Evolutionary conservation across 2,888 invertebrate genomes (phyloP), one percentile per base, ranked within the genome.

Genomic region (Pyrochroa serraticornis): DNA sequence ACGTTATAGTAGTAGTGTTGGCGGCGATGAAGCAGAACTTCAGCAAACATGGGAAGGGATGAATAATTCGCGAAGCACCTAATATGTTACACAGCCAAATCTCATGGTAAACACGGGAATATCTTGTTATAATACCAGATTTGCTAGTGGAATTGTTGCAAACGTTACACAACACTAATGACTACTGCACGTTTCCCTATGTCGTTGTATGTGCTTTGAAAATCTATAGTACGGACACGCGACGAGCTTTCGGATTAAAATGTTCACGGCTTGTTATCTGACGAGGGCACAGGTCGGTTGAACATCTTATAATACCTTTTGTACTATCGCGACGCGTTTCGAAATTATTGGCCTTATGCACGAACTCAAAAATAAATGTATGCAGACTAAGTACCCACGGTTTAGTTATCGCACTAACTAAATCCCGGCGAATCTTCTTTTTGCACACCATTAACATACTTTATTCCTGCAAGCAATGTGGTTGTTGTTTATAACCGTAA

Each of bases 51-150:
- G 47, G 32, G 42, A 54, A 46, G 52, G 53, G 47, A 51, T 59
- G 57, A 52, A 50, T 62, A 57, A 62, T 62, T 53, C 37, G 52
- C 41, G 52, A 52, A 59, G 59, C 56, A 53, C 47, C 52, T 59
- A 62, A 62, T 59, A 48, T 46, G 48, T 52, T 55, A 51, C 37
- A 59, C 51, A 56, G 45, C 44, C 59, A 56, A 58, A 58, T 58
- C 58, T 53, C 49, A 39, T 7, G 33, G 58, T 53, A 58, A 58
- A 58, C 58, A 58, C 44, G 12, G 14, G 53, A 57, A 58, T 53
- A 58, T 58, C 58, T 58, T 58, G 58, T 58, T 53, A 58, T 43
- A 44, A 53, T 45, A 49, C 45, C 48, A 53, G 45, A 58, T 53
- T 54, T 59, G 44, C 44, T 42, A 12, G 34, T 22, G 37, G 48